phyloP scores from a whole-genome alignment of 2,113 vertebrate species.

The Pterophyllum scalare region DNA sequence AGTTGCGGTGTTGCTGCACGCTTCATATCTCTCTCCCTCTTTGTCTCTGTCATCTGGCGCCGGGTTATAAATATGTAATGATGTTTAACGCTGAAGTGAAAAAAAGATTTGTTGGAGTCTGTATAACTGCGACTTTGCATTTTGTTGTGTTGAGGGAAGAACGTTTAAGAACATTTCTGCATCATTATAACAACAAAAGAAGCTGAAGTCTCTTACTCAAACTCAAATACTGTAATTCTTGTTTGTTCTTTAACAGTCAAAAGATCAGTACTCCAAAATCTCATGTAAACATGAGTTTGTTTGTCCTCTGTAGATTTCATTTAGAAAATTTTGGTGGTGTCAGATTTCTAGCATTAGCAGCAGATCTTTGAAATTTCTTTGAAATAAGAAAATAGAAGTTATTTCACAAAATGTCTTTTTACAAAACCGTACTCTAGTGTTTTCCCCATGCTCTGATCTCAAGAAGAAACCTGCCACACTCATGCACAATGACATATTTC shows the following conservation, averaged over 20 bases:
- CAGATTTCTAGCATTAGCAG: background rate
- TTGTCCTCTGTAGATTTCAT: slow-evolving; percentile 18
- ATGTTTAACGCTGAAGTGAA: slow-evolving; percentile 77
- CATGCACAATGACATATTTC: slow-evolving; percentile 69
- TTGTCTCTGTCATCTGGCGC: slow-evolving; percentile 77
- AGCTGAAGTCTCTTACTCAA: slow-evolving; percentile 24
- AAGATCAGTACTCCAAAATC: slow-evolving; percentile 16
- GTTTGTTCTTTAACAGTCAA: slow-evolving; percentile 32
- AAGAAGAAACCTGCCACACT: slow-evolving; percentile 38
- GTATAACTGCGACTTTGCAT: slow-evolving; percentile 51
- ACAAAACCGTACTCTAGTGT: background rate
- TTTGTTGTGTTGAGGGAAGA: slow-evolving; percentile 61
- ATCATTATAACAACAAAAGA: slow-evolving; percentile 54
- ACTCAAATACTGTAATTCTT: slow-evolving; percentile 35
- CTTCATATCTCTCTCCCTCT: slow-evolving; percentile 67
- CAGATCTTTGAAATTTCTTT: background rate
- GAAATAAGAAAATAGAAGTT: slow-evolving; percentile 9
- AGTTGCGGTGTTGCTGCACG: slow-evolving; percentile 69
- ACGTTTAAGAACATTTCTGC: slow-evolving; percentile 70
- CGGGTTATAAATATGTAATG: slow-evolving; percentile 84
- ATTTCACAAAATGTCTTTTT: background rate
- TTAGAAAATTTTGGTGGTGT: background rate
- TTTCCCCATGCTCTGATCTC: slow-evolving; percentile 26
- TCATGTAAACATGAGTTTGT: slow-evolving; percentile 40
- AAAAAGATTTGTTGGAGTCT: slow-evolving; percentile 75